Base-by-base conservation (phyloP, 2,888 invertebrate genomes). In the Eupithecia centaureata region DNA sequence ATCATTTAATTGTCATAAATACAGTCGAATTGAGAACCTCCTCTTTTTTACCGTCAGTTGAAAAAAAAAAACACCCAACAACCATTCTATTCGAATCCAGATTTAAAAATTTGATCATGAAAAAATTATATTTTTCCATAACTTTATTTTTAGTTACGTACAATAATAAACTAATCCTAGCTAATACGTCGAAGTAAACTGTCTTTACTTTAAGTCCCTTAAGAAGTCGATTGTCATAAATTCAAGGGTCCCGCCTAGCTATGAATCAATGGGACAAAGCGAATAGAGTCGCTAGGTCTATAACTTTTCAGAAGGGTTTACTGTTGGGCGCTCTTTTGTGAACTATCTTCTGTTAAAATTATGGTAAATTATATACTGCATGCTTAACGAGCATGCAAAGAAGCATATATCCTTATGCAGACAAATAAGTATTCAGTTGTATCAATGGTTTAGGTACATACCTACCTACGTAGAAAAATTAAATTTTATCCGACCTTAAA, bases 151-250 rank as follows among this genome's bases (percentile, higher is more conserved):
- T n/a, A n/a, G 52, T 22, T 47, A 22, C 27, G 2, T 7, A 5
- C 15, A 52, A 32, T 32, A 32, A 57, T 57, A 57, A 58, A 47
- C 61, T 71, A 72, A 73, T 70, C 74, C 66, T 57, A 73, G 70
- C 65, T 75, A 73, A 72, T 72, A 72, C 66, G 68, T 68, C 63
- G 64, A 71, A 65, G 66, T 73, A 68, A 70, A 71, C 63, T 72
- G 70, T 72, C 74, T 68, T 62, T 76, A 75, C 70, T 68, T 76
- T 77, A 77, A 63, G 68, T 71, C 75, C 73, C 71, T 76, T 73
- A 77, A 76, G 77, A 77, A 77, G 76, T 78, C 69, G 76, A 79
- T 80, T 80, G 86, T 86, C 88, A 86, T 89, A 88, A 89, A 88
- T 87, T 84, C 75, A 70, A 75, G 76, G 76, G 74, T 73, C 79